Evolutionary conservation across 2,797 vertebrate species (phyloP).

Genomic region (Notamacropus eugenii): DNA sequence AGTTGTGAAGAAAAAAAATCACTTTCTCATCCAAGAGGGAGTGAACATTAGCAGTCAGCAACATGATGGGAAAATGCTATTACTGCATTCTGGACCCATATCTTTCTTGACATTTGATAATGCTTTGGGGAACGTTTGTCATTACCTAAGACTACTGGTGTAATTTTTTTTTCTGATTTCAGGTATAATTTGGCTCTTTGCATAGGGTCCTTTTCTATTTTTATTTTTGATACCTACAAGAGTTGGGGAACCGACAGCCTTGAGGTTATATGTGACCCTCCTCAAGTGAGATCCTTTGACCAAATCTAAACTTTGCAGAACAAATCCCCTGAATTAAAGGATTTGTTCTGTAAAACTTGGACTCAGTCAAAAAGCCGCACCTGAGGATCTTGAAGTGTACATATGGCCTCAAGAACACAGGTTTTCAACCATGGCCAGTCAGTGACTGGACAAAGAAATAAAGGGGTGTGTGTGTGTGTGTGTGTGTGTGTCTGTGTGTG

Average conservation of each 20-base stretch:
- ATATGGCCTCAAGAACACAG: too few species aligned
- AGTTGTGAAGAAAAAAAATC: not conserved
- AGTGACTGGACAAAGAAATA: not conserved
- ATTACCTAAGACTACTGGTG: conserved; percentile 70
- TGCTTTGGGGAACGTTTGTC: conserved; percentile 62
- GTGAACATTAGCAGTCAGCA: not conserved
- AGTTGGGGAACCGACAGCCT: too few species aligned
- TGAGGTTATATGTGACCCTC: too few species aligned
- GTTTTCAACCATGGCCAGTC: too few species aligned
- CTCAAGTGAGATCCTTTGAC: too few species aligned
- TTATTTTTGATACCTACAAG: not conserved
- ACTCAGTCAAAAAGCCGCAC: too few species aligned
- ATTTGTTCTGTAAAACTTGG: too few species aligned
- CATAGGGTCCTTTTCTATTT: conserved; percentile 25
- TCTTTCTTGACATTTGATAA: conserved; percentile 50
- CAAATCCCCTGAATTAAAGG: too few species aligned
- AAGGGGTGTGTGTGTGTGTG: not conserved
- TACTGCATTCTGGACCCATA: not conserved
- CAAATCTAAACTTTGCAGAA: too few species aligned
- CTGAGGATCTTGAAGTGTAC: too few species aligned
- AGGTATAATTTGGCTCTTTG: conserved; percentile 70
- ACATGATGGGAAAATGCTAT: conserved; percentile 18
- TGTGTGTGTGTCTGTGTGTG: too few species aligned
- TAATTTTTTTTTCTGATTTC: conserved; percentile 48
- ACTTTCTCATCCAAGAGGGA: not conserved